Conservation (phyloP, 2,888 invertebrate genomes). For the Habroteleia sp. region DNA sequence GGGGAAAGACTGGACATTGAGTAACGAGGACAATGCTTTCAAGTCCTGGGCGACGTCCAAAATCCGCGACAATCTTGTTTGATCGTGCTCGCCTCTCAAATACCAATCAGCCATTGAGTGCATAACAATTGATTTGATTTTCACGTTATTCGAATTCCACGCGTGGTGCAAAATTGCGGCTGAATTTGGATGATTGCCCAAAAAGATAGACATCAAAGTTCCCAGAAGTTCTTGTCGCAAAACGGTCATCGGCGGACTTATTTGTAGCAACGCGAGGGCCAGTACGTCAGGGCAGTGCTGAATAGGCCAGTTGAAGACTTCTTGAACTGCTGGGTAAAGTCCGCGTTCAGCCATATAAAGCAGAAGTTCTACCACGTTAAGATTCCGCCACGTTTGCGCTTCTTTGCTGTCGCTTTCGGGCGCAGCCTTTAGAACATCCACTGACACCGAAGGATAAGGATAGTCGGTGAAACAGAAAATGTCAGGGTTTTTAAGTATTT, state of each 20-base stretch:
- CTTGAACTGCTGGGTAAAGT: conserved; percentile 90
- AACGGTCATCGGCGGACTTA: conserved; percentile 89
- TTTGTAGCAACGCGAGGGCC: conserved; percentile 93
- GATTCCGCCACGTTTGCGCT: conserved; percentile 94
- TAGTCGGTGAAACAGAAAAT: conserved; percentile 97
- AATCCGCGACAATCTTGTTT: conserved; percentile 95
- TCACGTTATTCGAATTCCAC: conserved; percentile 91
- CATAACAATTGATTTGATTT: conserved; percentile 92
- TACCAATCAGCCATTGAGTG: conserved; percentile 99
- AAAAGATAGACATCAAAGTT: conserved; percentile 94
- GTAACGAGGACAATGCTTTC: conserved; percentile 93
- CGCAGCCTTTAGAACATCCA: conserved; percentile 94
- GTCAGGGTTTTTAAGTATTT: conserved; percentile 94
- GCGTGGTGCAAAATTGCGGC: conserved; percentile 97
- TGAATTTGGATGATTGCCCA: conserved; percentile 97
- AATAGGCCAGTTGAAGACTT: conserved; percentile 94
- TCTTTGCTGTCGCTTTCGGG: conserved; percentile 98
- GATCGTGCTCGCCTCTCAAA: conserved; percentile 94
- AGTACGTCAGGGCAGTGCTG: conserved; percentile 97
- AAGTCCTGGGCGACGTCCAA: conserved; percentile 98
- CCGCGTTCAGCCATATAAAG: conserved; percentile 94
- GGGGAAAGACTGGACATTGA: conserved; percentile 95
- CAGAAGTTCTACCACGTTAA: conserved; percentile 94
- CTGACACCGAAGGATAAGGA: conserved; percentile 91
- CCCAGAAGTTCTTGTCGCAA: conserved; percentile 93